Evolutionary conservation across 2,113 vertebrate genomes (phyloP).

Genomic region (human (Homo sapiens)): DNA sequence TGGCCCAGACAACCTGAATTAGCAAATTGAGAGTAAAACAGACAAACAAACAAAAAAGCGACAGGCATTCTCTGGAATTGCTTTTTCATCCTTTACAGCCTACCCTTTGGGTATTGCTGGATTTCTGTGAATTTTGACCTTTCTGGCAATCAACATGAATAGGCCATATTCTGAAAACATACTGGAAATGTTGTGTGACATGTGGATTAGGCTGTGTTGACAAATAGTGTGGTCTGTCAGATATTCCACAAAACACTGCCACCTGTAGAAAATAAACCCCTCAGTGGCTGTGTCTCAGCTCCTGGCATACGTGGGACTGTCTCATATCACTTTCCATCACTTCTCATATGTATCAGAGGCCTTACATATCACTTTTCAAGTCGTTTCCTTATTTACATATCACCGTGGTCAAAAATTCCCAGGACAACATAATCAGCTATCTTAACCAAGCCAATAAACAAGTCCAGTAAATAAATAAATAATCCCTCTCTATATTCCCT

Average conservation of each 20-base stretch:
- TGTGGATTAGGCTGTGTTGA: slow-evolving; percentile 42
- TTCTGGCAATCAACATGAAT: not conserved
- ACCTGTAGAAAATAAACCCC: not conserved
- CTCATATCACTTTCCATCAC: not conserved
- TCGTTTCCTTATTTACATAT: not conserved
- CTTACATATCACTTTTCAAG: not conserved
- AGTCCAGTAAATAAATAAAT: slow-evolving; percentile 14
- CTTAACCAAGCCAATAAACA: slow-evolving; percentile 3
- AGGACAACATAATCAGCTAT: not conserved
- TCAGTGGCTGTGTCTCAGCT: not conserved
- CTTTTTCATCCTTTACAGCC: not conserved
- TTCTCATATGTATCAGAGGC: no score
- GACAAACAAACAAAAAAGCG: not conserved
- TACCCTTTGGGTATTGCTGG: not conserved
- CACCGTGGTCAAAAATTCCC: not conserved
- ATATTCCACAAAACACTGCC: not conserved
- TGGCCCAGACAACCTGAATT: not conserved
- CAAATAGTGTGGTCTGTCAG: slow-evolving; percentile 21
- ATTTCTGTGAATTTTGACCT: slow-evolving; percentile 25
- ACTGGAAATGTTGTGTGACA: slow-evolving; percentile 52
- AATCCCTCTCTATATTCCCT: not conserved
- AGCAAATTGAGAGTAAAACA: not conserved
- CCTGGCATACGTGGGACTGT: not conserved
- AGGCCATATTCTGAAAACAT: slow-evolving; percentile 15
- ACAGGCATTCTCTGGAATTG: not conserved